phyloP scores from a whole-genome alignment of 2,113 vertebrate species.

The Vidua chalybeata region DNA sequence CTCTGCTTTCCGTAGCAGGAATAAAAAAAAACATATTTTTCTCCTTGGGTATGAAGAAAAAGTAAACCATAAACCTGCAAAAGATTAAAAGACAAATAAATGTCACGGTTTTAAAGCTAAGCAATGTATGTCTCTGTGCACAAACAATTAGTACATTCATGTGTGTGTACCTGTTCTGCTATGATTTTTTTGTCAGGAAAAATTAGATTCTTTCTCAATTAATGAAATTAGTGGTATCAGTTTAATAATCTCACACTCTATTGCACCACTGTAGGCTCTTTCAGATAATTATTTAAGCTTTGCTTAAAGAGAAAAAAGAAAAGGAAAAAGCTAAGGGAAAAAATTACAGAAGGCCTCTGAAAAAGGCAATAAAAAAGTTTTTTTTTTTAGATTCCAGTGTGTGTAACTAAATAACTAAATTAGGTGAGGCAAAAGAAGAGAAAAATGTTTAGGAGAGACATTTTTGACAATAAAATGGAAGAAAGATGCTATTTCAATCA shows the following conservation, averaged over 20 bases:
- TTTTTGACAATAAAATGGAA: conserved; percentile 10
- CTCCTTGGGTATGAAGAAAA: neutral
- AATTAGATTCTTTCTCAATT: neutral
- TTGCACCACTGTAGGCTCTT: neutral
- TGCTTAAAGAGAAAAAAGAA: neutral
- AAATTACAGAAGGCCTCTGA: neutral
- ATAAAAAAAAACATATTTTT: neutral
- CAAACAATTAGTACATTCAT: neutral
- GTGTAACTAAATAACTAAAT: neutral
- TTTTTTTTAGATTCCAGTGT: neutral
- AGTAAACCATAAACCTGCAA: neutral
- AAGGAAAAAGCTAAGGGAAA: neutral
- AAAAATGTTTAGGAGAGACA: neutral
- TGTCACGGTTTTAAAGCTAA: neutral
- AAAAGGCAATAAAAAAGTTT: neutral
- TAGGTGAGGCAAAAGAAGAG: neutral
- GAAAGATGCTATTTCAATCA: neutral
- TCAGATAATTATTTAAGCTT: neutral
- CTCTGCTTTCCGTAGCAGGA: neutral
- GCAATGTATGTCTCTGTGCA: neutral
- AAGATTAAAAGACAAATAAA: neutral
- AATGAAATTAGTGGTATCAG: neutral
- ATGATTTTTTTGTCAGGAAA: neutral
- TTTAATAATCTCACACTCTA: neutral
- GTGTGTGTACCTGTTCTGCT: neutral